Conservation (phyloP, 2,797 vertebrate species). For the Phalanger gymnotis region DNA sequence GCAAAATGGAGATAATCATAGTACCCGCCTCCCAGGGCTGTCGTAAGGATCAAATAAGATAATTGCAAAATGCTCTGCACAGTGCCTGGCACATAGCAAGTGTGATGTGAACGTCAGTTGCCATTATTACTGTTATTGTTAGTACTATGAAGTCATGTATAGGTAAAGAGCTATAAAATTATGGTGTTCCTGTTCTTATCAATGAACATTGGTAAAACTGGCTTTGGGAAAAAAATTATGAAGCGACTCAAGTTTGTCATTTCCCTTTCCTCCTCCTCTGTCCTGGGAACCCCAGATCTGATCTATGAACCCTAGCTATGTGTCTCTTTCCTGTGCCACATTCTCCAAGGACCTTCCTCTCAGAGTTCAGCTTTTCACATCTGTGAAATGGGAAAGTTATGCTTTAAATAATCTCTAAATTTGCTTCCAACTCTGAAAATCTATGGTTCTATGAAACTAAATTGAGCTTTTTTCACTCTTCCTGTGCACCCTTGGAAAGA, state of each 20-base stretch:
- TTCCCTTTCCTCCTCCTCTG: not conserved
- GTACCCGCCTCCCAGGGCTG: not conserved
- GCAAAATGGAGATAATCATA: not conserved
- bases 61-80: not conserved
- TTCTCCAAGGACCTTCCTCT: not conserved
- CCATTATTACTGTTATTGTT: not conserved
- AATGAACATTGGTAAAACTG: not conserved
- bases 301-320: not conserved
- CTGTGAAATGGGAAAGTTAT: not conserved
- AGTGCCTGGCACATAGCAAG: not conserved
- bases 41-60: not conserved
- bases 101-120: not conserved
- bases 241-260: not conserved
- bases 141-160: not conserved
- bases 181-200: not conserved
- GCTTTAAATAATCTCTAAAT: not conserved
- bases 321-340: not conserved
- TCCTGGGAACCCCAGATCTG: not conserved
- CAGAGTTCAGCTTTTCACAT: not conserved
- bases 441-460: not conserved
- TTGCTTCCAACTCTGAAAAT: not conserved
- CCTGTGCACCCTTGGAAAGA: not conserved
- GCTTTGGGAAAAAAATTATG: not conserved
- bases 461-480: not conserved
- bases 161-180: not conserved